These are phyloP conservation scores for Helicoverpa armigera DNA, from an alignment of 1,140 invertebrate genomes.

Conservation along the genomic window DNA sequence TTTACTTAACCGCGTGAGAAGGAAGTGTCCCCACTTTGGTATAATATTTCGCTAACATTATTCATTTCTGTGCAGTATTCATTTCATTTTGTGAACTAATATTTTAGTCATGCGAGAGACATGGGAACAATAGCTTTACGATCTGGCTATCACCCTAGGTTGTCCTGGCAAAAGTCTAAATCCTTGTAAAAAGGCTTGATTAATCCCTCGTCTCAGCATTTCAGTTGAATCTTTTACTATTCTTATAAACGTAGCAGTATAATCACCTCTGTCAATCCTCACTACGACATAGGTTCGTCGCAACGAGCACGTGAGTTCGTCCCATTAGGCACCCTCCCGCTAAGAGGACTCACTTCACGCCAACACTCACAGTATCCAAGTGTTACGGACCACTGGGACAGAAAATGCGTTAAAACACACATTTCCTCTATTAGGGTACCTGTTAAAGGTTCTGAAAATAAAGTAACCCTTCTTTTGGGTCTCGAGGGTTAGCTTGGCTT, in stretches of 20 bases:
- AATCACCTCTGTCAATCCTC: constrained; percentile 2
- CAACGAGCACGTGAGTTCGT: constrained; percentile 25
- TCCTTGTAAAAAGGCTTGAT: too few relatives aligned
- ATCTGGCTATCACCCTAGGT: too few relatives aligned
- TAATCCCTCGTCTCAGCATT: too few relatives aligned
- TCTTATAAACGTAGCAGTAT: not conserved
- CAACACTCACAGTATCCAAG: constrained; percentile 14
- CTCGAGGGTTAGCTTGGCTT: too few relatives aligned
- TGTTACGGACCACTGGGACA: constrained; percentile 24
- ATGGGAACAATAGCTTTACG: too few relatives aligned
- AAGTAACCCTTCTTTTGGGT: not conserved
- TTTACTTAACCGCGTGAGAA: constrained; percentile 36
- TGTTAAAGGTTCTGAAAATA: not conserved
- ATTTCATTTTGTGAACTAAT: constrained; percentile 12
- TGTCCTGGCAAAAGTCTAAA: too few relatives aligned
- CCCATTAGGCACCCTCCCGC: constrained; percentile 34
- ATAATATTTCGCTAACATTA: constrained; percentile 22
- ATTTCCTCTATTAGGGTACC: not conserved
- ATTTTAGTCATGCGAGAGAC: not conserved
- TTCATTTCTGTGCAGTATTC: constrained; percentile 4
- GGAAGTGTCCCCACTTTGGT: constrained; percentile 36
- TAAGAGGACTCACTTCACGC: constrained; percentile 15
- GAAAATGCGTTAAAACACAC: constrained; percentile 6
- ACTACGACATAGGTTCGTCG: constrained; percentile 6
- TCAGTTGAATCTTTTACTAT: too few relatives aligned